Base-by-base conservation (phyloP, 2,113 vertebrate genomes). In the Podiceps cristatus region DNA sequence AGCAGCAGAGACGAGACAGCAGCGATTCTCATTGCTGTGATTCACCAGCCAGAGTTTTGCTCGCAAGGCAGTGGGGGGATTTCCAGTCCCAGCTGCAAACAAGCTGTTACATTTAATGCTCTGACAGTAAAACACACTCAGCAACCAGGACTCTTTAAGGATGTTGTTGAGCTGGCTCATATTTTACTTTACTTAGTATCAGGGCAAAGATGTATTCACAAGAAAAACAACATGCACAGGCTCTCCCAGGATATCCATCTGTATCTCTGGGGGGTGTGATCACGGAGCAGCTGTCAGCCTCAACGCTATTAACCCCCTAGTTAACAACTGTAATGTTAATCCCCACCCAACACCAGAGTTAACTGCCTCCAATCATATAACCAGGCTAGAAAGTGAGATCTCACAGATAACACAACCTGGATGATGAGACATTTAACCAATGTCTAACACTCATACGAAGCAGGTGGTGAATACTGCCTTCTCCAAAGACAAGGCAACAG, bases 141-240 rank as follows among this genome's bases (percentile, higher is more conserved):
- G 37, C 42, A 68, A 69, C 33, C 24, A 58, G 37, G 18, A 35
- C 2, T 14, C 31, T 47, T 31, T 40, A 31, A 84, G 25, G 33
- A 25, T 42, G 67, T 20, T 80, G 29, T 42, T 95, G 62, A 75
- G 37, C 37, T 80, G n/a, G 18, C 24, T 82, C 15, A 4, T 40
- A 25, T 68, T 80, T 85, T 58, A 53, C 28, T 86, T 47, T 33
- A 44, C 56, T 45, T 71, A 35, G 24, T 58, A 75, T 27, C 17
- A 37, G 71, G 35, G 27, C 49, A 76, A 86, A 71, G 81, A 33
- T 24, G 25, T 17, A 22, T 14, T 25, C 44, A 69, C 56, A 53
- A 94, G 28, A 5, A 52, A 71, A 76, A 16, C 23, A 50, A 53
- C 0, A 0, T 47, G 14, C 3, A 0, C 24, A 23, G 33, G 23